Evolutionary conservation across 2,888 invertebrate genomes (phyloP), one percentile per base, ranked within the genome.

Genomic region (Sinotaia quadrata): DNA sequence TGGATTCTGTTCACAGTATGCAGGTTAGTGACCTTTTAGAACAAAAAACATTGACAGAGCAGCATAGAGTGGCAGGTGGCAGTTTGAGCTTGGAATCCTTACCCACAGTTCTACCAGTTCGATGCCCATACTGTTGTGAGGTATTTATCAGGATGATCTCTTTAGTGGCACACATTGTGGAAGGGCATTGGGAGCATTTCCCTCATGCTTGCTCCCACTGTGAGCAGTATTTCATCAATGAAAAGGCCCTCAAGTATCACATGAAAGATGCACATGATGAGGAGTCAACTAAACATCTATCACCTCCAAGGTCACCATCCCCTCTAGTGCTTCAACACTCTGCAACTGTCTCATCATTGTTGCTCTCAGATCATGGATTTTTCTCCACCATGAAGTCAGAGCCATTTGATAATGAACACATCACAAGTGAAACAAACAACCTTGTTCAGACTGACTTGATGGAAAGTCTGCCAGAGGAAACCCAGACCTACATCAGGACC

Each of bases 161-260:
- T 41, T 27, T 62, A 27, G 31, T 41, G 36, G 24, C 24, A 15
- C 54, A 63, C 41, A 21, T 41, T 33, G 36, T 54, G 37, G 36
- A 31, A 8, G 27, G 21, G 1, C 63, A 63, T 10, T 31, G 27
- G 5, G 54, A 63, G 2, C 41, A n/a, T 1, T 54, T 63, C 37
- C 63, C 41, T n/a, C 29, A 54, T 37, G 5, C 29, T 8, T 63
- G 63, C 52, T 5, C 4, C 4, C 27, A 36, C 10, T 63, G 54
- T 49, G 21, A 36, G 8, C 54, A 31, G 41, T n/a, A 24, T 15
- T 63, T 63, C 18, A 24, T 15, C n/a, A 15, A 29, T n/a, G 37
- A 54, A 31, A 33, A 37, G 21, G 24, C 29, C 5, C 54, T 54
- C 1, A 18, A 29, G 29, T 8, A n/a, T 31, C 63, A 63, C 63